Evolutionary conservation across 2,888 invertebrate genomes (phyloP).

Genomic region (Cephus spinipes): DNA sequence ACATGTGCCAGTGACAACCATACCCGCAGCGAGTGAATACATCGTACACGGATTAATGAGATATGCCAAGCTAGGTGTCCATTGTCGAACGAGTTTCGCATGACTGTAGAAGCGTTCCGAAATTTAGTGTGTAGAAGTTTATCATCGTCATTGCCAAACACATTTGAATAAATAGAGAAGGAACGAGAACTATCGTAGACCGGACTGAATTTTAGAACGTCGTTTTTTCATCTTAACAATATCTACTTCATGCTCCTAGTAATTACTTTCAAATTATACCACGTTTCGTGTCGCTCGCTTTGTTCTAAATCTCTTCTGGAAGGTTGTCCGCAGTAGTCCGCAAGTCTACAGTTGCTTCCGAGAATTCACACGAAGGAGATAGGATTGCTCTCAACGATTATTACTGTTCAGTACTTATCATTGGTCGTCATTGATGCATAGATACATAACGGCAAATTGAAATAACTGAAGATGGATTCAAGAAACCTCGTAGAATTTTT

Average conservation of each 20-base stretch:
- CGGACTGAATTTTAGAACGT: background rate
- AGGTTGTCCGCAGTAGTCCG: background rate
- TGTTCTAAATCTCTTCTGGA: background rate
- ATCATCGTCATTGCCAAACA: background rate
- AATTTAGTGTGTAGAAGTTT: background rate
- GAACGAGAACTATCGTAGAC: background rate
- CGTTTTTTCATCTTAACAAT: background rate
- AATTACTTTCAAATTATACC: background rate
- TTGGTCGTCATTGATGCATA: background rate
- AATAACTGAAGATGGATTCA: background rate
- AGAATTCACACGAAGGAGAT: background rate
- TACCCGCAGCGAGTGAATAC: too few species aligned
- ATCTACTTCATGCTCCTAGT: background rate
- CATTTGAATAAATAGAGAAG: background rate
- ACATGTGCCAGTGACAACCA: too few species aligned
- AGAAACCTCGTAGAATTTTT: conserved; percentile 70
- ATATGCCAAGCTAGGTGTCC: background rate
- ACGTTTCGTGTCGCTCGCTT: background rate
- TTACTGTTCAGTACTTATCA: background rate
- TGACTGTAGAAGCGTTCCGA: background rate
- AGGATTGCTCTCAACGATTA: background rate
- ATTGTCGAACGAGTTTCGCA: background rate
- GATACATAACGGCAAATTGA: background rate
- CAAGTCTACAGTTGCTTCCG: background rate
- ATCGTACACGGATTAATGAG: background rate